Evolutionary conservation across 2,888 invertebrate species (phyloP), one percentile per base, ranked within the genome.

Genomic region (Saturnia pavonia): DNA sequence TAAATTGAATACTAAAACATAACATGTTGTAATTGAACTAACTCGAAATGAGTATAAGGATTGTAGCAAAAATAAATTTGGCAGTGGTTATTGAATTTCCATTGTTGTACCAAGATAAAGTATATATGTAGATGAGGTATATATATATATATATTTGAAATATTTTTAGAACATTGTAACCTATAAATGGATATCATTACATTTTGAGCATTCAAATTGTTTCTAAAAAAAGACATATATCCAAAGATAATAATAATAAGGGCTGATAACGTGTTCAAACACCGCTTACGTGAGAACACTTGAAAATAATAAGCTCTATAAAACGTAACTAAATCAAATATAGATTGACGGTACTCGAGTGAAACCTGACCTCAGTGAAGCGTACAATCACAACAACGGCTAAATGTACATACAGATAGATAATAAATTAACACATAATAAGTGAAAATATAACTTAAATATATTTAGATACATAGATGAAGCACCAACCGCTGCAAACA

Each of bases 401-500:
- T 40, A 65, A 79, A 75, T 74, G 79, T 83, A 89, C 86, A 88
- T 87, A 87, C 82, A 86, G 81, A 82, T 82, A 87, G 82, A 83
- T 85, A 86, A 84, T 85, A 84, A 80, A 86, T 85, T 85, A 87
- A 85, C 87, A 89, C 88, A 92, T 88, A 90, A 76, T 84, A 86
- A 77, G 85, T 82, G 80, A 83, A 82, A 88, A 88, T 87, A 84
- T 82, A 77, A 87, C 54, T 54, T 19, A 54, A 22, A 54, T 80
- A 78, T 80, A 85, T 77, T 85, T 84, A 88, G 81, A 91, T 90
- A 91, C 82, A 91, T 86, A 90, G 88, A 91, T 92, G 93, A 93
- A 93, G 94, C 94, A 93, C 93, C 93, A 93, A 93, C 94, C 91
- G 89, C 88, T 89, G 85, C 85, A 87, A 76, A 27, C 88, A 87